Evolutionary conservation across 2,113 vertebrate species (phyloP).

Genomic region (Nycticryphes semicollaris): DNA sequence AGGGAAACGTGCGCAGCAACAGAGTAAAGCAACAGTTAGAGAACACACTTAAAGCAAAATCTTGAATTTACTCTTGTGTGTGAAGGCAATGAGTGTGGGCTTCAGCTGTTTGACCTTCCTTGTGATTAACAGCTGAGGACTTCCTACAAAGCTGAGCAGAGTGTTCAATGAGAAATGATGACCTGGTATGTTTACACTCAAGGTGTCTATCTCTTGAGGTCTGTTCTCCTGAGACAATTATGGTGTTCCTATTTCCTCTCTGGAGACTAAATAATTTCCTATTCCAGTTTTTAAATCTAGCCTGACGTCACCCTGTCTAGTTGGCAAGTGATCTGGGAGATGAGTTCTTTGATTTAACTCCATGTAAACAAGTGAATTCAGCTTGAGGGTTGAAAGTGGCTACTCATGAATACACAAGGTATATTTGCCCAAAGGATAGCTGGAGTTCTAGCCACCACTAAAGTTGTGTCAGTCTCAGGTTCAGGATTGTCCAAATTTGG

Average conservation of each 20-base stretch:
- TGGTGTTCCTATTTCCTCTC: background rate
- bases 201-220: background rate
- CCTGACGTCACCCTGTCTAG: background rate
- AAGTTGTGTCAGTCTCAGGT: background rate
- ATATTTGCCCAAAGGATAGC: background rate
- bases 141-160: background rate
- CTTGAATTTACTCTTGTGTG: background rate
- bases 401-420: background rate
- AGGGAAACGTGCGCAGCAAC: background rate
- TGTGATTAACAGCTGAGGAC: background rate
- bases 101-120: background rate
- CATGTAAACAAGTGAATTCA: background rate
- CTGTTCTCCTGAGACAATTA: background rate
- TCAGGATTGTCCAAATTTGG: background rate
- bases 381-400: background rate
- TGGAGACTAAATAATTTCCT: background rate
- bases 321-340: background rate
- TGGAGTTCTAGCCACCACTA: background rate
- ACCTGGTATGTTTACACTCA: background rate
- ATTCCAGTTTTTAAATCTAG: background rate
- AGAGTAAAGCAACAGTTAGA: background rate
- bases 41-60: background rate
- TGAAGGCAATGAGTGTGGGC: background rate
- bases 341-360: background rate
- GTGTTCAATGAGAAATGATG: background rate